Conservation (phyloP, 2,113 vertebrate species). For the Cacatua alba region DNA sequence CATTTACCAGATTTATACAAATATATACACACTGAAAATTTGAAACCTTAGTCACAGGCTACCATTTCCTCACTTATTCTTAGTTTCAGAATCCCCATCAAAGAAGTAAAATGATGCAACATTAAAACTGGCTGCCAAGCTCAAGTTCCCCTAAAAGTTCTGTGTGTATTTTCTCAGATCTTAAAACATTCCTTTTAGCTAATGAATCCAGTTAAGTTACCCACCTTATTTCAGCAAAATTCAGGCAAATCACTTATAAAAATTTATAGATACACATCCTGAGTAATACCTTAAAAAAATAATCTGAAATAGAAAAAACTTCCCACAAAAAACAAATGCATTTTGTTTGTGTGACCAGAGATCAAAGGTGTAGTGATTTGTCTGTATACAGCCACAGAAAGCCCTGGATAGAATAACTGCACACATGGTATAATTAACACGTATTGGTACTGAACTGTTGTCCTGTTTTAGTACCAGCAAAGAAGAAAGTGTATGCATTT, state of each 20-base stretch:
- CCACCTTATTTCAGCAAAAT: not conserved
- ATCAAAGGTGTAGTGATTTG: not conserved
- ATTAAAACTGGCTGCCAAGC: not conserved
- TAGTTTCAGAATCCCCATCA: not conserved
- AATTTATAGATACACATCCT: not conserved
- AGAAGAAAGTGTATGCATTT: not conserved
- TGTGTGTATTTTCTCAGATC: not conserved
- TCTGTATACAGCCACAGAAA: not conserved
- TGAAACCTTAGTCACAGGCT: not conserved
- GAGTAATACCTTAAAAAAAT: not conserved
- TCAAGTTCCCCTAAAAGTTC: not conserved
- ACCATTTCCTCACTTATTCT: not conserved
- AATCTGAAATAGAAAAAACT: not conserved
- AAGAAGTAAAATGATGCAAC: not conserved
- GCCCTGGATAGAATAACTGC: not conserved
- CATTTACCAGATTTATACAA: not conserved
- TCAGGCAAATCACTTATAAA: not conserved
- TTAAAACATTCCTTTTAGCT: not conserved
- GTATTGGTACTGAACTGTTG: not conserved
- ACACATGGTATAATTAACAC: fast-evolving
- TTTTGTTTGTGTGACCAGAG: not conserved
- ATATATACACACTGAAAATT: not conserved
- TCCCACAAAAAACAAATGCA: fast-evolving
- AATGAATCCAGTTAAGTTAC: not conserved
- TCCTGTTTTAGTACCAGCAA: not conserved